Conservation (phyloP, 2,797 vertebrate genomes). For the Psittacula echo region DNA sequence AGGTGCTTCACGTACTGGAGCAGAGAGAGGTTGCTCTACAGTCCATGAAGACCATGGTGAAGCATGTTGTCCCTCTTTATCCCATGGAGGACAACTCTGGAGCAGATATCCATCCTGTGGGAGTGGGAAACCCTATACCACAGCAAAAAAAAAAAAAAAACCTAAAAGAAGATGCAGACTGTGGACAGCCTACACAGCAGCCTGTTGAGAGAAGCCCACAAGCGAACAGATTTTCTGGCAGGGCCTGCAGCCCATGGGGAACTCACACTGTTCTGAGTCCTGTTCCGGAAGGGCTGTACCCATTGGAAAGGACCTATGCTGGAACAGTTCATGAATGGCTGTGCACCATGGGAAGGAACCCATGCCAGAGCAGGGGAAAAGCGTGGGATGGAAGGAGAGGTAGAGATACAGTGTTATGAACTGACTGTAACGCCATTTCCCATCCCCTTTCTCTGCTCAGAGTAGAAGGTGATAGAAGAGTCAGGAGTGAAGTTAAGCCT, state of each 20-base stretch:
- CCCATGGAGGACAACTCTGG: fast-evolving
- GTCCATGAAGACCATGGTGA: not conserved
- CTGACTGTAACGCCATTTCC: not conserved
- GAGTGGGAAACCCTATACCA: fast-evolving
- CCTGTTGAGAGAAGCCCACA: not conserved
- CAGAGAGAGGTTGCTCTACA: not conserved
- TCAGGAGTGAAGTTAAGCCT: not conserved
- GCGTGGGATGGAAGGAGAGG: not conserved
- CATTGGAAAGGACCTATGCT: not conserved
- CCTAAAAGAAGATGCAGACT: not conserved
- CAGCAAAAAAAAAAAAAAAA: not conserved
- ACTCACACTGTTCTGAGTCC: not conserved
- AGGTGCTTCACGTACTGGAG: not conserved
- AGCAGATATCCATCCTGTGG: not conserved
- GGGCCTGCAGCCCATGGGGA: not conserved
- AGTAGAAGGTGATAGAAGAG: not conserved
- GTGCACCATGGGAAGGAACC: not conserved
- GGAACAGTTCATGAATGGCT: not conserved
- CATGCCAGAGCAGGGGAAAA: not conserved
- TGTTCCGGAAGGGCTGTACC: not conserved
- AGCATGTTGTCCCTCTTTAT: not conserved
- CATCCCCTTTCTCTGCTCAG: not conserved
- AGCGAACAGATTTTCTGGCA: not conserved
- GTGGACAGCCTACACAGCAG: not conserved
- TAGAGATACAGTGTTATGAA: not conserved